Evolutionary conservation across 2,797 vertebrate genomes (phyloP).

Genomic region (Sciaenops ocellatus): DNA sequence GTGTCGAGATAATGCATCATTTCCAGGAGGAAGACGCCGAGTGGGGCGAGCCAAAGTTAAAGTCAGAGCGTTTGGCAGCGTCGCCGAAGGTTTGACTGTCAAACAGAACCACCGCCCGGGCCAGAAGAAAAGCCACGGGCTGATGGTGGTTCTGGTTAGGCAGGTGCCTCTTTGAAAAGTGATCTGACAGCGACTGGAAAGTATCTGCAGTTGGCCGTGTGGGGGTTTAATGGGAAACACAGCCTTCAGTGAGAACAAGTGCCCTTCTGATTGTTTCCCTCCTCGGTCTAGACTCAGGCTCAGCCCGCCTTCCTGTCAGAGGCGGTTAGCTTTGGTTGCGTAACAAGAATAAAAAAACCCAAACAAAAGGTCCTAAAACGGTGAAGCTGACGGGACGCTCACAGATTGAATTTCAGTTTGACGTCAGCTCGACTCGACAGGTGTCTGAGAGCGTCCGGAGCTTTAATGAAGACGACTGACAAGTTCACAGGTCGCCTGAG

Average conservation of each 20-base stretch:
- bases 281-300: not conserved
- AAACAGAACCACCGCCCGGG: not conserved
- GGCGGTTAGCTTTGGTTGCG: slow-evolving; percentile 41
- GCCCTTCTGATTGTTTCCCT: slow-evolving; percentile 47
- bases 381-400: not conserved
- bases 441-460: slow-evolving; percentile 15
- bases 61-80: not conserved
- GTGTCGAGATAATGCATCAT: not conserved
- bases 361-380: slow-evolving; percentile 6
- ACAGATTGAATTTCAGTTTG: slow-evolving; percentile 20
- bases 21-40: slow-evolving; percentile 24
- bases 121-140: not conserved
- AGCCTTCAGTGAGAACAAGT: slow-evolving; percentile 55
- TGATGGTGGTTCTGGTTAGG: not conserved
- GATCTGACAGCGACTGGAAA: slow-evolving; percentile 53
- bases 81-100: not conserved
- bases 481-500: slow-evolving; percentile 6
- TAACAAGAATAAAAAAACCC: slow-evolving; percentile 27
- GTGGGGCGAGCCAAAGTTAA: no score
- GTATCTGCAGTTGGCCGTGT: slow-evolving; percentile 38
- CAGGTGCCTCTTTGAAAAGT: slow-evolving; percentile 52
- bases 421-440: slow-evolving; percentile 9
- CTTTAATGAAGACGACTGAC: not conserved
- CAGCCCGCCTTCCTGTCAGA: slow-evolving; percentile 47
- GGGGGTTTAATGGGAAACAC: slow-evolving; percentile 62